Percentiles rank a stretch among this genome's conserved stretches.
Conservation (phyloP, 2,888 invertebrate genomes). For the Tinea pellionella region DNA sequence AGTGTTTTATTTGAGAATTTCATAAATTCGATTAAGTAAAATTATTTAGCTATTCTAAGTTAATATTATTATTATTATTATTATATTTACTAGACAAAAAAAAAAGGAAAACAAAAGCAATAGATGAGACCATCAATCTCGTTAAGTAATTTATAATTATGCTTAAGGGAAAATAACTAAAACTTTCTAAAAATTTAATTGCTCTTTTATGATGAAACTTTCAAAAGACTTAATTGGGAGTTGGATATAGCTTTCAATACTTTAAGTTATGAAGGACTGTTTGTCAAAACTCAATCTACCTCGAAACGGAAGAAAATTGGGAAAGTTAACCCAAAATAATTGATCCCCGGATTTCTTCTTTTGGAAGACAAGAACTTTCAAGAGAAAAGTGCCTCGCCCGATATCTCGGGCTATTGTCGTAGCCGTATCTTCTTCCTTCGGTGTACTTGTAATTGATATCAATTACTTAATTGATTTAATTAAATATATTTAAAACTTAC, state of each 20-base stretch:
- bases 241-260: background rate
- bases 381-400: slow-evolving; percentile 22
- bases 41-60: background rate
- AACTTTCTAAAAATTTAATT: background rate
- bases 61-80: too few relatives aligned
- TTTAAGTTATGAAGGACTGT: background rate
- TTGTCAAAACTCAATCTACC: slow-evolving; percentile 3
- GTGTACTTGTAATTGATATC: slow-evolving; percentile 51
- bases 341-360: background rate
- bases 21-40: background rate
- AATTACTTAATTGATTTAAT: slow-evolving; percentile 40
- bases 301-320: background rate
- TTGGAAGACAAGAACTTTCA: background rate
- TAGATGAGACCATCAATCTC: background rate
- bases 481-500: too few relatives aligned
- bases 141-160: background rate
- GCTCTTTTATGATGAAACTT: background rate
- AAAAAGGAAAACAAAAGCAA: too few relatives aligned
- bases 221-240: background rate
- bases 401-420: slow-evolving; percentile 41
- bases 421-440: slow-evolving; percentile 27
- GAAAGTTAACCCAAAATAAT: background rate
- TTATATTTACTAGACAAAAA: too few relatives aligned
- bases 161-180: background rate
- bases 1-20: background rate